These are phyloP conservation scores for Callyntrura sp. DNA, from an alignment of 2,888 invertebrate genomes.

Conservation along the genomic window DNA sequence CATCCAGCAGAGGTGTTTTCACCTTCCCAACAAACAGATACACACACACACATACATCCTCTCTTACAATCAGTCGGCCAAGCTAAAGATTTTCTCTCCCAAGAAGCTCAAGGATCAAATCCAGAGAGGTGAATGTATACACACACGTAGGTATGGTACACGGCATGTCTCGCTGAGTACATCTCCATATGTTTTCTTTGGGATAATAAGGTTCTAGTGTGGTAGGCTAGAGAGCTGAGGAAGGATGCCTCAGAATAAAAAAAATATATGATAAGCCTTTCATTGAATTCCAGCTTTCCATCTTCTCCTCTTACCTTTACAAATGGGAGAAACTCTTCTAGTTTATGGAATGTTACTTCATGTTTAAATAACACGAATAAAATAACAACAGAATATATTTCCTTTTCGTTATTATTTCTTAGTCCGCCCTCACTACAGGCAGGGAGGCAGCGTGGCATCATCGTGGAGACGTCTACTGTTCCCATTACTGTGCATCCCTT, in stretches of 20 bases:
- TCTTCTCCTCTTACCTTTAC: neutral
- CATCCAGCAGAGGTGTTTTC: no score
- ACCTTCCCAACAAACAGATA: neutral
- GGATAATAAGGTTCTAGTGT: neutral
- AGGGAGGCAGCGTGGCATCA: neutral
- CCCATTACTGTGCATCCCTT: constrained; percentile 3
- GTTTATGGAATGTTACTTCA: neutral
- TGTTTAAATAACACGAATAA: neutral
- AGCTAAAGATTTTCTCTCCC: constrained; percentile 27
- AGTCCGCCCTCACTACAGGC: neutral
- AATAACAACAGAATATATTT: neutral
- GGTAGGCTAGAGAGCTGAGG: neutral
- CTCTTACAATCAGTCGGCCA: neutral
- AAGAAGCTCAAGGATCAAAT: constrained; percentile 11
- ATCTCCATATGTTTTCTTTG: constrained; percentile 21
- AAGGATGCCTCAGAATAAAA: neutral
- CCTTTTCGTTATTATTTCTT: neutral
- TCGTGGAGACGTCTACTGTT: neutral
- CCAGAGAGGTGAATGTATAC: no score
- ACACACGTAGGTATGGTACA: no score
- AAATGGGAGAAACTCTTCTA: neutral
- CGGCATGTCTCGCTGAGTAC: no score
- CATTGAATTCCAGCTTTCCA: constrained; percentile 2
- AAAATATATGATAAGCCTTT: neutral
- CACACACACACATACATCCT: neutral